Evolutionary conservation across 1,140 invertebrate species (phyloP).

Genomic region (Anadara kagoshimensis): DNA sequence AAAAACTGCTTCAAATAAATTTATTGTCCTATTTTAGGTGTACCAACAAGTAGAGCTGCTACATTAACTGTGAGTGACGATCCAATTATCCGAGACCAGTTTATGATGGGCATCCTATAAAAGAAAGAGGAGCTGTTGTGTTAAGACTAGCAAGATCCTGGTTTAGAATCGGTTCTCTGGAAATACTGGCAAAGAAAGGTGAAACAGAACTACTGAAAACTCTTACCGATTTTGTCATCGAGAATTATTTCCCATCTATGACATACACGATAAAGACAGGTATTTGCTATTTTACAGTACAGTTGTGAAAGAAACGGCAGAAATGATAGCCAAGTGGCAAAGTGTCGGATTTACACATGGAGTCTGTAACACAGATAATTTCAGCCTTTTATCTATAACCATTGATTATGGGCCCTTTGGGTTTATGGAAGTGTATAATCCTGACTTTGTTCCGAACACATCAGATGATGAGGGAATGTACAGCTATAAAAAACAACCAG

Average conservation of each 20-base stretch:
- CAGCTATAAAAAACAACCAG: no score
- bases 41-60: constrained; percentile 78
- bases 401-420: constrained; percentile 83
- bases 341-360: constrained; percentile 81
- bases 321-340: constrained; percentile 81
- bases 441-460: no score
- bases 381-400: constrained; percentile 81
- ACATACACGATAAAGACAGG: constrained; percentile 40
- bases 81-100: constrained; percentile 77
- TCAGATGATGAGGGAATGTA: no score
- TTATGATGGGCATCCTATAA: no score
- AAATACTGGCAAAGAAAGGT: constrained; percentile 77
- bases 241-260: constrained; percentile 56
- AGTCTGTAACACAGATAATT: constrained; percentile 83
- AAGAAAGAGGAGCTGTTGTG: constrained; percentile 78
- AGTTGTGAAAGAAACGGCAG: no score
- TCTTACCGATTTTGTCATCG: constrained; percentile 78
- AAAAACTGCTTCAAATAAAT: no score
- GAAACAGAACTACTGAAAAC: constrained; percentile 75
- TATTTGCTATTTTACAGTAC: constrained; percentile 69
- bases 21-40: constrained; percentile 73
- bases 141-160: constrained; percentile 76
- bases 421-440: constrained; percentile 81
- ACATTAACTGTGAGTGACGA: constrained; percentile 78
- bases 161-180: constrained; percentile 80